A percentile compares a stretch with the other conserved stretches of the same genome.
Evolutionary conservation across 1,140 invertebrate species (phyloP).

Genomic region (Euura lappo): DNA sequence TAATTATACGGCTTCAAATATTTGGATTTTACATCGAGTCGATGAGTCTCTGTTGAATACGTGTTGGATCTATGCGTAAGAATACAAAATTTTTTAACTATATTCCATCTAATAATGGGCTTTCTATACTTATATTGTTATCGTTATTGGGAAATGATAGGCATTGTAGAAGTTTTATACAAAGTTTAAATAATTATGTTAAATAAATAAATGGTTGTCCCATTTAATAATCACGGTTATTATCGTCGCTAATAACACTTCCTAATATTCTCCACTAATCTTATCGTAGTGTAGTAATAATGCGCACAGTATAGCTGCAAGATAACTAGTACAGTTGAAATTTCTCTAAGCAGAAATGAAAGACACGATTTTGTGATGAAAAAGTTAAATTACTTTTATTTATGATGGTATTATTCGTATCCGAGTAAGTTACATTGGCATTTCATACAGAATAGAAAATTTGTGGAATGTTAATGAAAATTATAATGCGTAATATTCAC

Average conservation of each 20-base stretch:
- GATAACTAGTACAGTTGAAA: neutral
- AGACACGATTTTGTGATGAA: neutral
- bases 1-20: too few species aligned
- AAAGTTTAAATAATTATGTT: neutral
- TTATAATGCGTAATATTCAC: neutral
- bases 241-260: neutral
- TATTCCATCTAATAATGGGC: too few species aligned
- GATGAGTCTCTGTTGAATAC: too few species aligned
- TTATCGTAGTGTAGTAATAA: neutral
- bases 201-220: neutral
- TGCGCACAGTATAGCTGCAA: neutral
- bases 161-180: neutral
- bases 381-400: conserved; percentile 6
- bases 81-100: too few species aligned
- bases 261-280: neutral
- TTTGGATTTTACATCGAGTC: too few species aligned
- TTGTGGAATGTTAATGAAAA: neutral
- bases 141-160: neutral
- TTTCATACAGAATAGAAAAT: neutral
- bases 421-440: neutral
- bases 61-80: too few species aligned
- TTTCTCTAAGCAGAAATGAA: neutral
- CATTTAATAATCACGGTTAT: neutral
- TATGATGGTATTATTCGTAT: neutral
- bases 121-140: neutral